A percentile compares a stretch with the other conserved stretches of the same genome.
Conservation (phyloP, 2,113 vertebrate species). For the Cottus gobio region DNA sequence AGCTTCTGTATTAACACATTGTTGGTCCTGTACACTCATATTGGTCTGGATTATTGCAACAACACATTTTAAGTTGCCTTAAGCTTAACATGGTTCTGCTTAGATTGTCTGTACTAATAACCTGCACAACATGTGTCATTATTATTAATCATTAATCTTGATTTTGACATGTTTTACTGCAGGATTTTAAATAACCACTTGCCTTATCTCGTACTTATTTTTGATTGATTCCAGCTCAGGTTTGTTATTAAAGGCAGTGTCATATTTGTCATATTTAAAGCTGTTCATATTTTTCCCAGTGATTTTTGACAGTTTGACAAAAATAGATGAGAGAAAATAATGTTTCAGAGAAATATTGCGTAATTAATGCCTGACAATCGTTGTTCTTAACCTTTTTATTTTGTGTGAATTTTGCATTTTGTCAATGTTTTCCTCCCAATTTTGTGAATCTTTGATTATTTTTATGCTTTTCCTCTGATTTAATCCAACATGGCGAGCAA, state of each 20-base stretch:
- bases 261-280: slow-evolving; percentile 1
- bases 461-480: background rate
- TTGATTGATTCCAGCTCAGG: slow-evolving; percentile 53
- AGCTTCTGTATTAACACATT: background rate
- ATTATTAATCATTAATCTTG: slow-evolving; percentile 12
- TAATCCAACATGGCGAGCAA: background rate
- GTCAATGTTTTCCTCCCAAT: slow-evolving; percentile 1
- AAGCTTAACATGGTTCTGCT: no score
- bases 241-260: slow-evolving; percentile 9
- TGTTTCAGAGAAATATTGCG: background rate
- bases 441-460: slow-evolving; percentile 26
- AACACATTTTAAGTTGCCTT: background rate
- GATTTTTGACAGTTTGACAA: background rate
- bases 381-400: background rate
- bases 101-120: background rate
- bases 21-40: background rate
- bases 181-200: slow-evolving; percentile 25
- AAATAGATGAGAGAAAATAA: slow-evolving; percentile 24
- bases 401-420: slow-evolving; percentile 48
- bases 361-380: slow-evolving; percentile 65
- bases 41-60: background rate
- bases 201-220: background rate
- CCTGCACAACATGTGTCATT: background rate
- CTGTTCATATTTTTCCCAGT: slow-evolving; percentile 23
- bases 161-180: slow-evolving; percentile 1